phyloP scores from a whole-genome alignment of 2,113 vertebrate species.

The Calyptomena viridis region DNA sequence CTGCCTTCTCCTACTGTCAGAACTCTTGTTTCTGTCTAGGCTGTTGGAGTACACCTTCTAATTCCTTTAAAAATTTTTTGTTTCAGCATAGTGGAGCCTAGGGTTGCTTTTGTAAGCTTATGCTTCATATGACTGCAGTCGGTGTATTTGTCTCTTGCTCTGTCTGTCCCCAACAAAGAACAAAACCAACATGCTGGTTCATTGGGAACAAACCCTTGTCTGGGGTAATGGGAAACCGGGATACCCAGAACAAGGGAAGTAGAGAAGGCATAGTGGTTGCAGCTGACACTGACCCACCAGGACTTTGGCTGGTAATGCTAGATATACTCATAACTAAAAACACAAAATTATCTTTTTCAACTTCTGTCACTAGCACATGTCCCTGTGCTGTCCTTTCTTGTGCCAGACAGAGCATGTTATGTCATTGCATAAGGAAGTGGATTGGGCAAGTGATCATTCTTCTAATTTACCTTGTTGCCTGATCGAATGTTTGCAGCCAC shows the following conservation, averaged over 20 bases:
- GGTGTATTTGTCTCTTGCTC: not conserved
- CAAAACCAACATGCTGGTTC: not conserved
- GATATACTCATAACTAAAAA: not conserved
- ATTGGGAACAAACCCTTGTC: not conserved
- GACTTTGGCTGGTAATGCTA: not conserved
- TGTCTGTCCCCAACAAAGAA: not conserved
- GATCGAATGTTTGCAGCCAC: not conserved
- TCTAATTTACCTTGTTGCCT: not conserved
- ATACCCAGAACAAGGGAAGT: not conserved
- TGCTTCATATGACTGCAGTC: not conserved
- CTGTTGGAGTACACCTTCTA: not conserved
- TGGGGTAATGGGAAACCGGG: not conserved
- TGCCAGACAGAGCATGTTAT: not conserved
- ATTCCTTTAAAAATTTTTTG: not conserved
- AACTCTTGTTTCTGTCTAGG: not conserved
- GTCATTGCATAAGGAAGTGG: not conserved
- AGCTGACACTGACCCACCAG: not conserved
- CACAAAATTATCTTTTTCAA: not conserved
- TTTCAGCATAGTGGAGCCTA: not conserved
- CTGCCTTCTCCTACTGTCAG: not conserved
- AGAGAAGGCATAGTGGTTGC: not conserved
- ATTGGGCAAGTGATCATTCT: not conserved
- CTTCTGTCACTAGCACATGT: accelerated
- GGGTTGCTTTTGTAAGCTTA: not conserved
- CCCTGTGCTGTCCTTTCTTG: not conserved